Evolutionary conservation across 2,797 vertebrate species (phyloP).

Genomic region (Xenopus petersii): DNA sequence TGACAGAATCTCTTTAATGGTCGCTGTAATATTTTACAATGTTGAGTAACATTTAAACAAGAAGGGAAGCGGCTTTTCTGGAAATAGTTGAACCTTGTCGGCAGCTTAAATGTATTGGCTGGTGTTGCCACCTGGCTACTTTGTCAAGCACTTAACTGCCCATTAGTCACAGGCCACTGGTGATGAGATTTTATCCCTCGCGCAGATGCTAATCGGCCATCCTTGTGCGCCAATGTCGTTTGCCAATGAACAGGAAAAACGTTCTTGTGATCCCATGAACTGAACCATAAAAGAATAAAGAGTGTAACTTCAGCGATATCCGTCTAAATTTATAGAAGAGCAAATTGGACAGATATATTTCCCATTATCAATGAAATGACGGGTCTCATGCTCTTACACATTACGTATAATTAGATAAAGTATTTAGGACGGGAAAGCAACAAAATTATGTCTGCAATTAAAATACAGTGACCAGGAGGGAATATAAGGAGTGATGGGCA

Average conservation of each 20-base stretch:
- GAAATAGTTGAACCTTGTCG: slow-evolving; percentile 14
- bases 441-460: too few relatives aligned
- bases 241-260: slow-evolving; percentile 22
- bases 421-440: too few relatives aligned
- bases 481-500: too few relatives aligned
- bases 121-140: slow-evolving; percentile 29
- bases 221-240: not conserved
- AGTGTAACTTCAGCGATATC: not conserved
- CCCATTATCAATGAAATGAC: not conserved
- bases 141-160: slow-evolving; percentile 28
- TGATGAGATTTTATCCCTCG: slow-evolving; percentile 7
- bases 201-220: slow-evolving; percentile 29
- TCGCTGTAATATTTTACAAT: slow-evolving; percentile 20
- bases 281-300: not conserved
- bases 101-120: slow-evolving; percentile 20
- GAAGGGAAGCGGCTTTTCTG: not conserved
- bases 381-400: not conserved
- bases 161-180: slow-evolving; percentile 41
- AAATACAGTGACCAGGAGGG: too few relatives aligned
- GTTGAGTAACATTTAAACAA: slow-evolving; percentile 15
- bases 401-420: not conserved
- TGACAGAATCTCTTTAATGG: not conserved
- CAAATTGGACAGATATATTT: not conserved
- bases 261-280: not conserved
- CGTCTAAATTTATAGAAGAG: not conserved